Percentiles rank a stretch among this genome's conserved stretches.
Evolutionary conservation across 1,140 invertebrate genomes (phyloP).

Genomic region (Heliconius hermathena): DNA sequence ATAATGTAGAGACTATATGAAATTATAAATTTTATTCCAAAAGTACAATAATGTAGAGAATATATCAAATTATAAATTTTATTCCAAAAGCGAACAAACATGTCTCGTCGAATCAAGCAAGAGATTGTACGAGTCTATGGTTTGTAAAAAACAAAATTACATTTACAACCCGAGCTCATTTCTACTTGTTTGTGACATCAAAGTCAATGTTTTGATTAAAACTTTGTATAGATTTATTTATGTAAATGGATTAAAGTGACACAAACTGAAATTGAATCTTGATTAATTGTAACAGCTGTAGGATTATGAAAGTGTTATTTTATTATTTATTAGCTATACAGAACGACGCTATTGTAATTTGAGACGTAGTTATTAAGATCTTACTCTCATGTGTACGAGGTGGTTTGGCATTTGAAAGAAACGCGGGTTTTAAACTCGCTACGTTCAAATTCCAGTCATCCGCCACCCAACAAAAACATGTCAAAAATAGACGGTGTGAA

Average conservation of each 20-base stretch:
- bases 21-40: background rate
- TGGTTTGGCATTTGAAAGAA: no score
- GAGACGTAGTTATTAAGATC: no score
- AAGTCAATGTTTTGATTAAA: conserved; percentile 7
- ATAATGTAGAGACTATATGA: background rate
- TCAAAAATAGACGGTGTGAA: no score
- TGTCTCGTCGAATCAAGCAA: background rate
- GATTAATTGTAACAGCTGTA: background rate
- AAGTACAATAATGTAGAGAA: no score
- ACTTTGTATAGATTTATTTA: conserved; percentile 3
- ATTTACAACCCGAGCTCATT: background rate
- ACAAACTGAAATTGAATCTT: background rate
- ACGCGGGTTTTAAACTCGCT: no score
- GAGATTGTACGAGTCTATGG: background rate
- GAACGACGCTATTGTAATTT: background rate
- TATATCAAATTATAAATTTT: background rate
- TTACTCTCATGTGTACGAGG: no score
- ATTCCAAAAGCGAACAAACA: background rate
- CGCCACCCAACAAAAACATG: no score
- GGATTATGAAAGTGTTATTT: background rate
- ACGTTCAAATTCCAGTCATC: no score
- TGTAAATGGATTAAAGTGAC: background rate
- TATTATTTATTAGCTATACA: conserved; percentile 2
- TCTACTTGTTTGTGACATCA: background rate
- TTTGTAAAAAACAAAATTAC: background rate